These are phyloP conservation scores for Caenorhabditis imperialis DNA, from an alignment of 2,888 invertebrate species.

Conservation along the genomic window DNA sequence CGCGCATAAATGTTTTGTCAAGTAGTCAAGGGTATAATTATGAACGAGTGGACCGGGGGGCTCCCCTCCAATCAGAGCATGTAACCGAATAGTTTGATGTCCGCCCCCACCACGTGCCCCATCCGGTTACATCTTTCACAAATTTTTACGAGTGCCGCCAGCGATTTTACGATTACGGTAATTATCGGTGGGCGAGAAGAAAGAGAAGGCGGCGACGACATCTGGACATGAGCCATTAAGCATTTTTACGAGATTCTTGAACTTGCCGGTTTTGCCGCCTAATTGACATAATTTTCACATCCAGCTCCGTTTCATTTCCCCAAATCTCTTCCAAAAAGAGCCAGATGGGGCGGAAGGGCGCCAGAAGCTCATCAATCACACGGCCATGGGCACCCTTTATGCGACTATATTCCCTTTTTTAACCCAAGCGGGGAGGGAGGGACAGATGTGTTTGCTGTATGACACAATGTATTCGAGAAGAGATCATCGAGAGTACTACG, in stretches of 20 bases:
- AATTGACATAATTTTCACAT: not conserved
- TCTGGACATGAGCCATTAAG: slow-evolving; percentile 37
- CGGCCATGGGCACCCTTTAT: not conserved
- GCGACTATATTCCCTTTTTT: too few relatives aligned
- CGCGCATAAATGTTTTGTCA: slow-evolving; percentile 35
- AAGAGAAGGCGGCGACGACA: not conserved
- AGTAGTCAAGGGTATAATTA: slow-evolving; percentile 36
- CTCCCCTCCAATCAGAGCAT: not conserved
- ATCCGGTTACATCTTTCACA: too few relatives aligned
- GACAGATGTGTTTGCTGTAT: slow-evolving; percentile 30
- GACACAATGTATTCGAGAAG: slow-evolving; percentile 50
- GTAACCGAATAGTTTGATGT: slow-evolving; percentile 1
- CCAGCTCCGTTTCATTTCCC: too few relatives aligned
- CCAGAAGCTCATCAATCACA: slow-evolving; percentile 46
- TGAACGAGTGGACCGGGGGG: slow-evolving; percentile 6
- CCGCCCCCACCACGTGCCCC: not conserved
- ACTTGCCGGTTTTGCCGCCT: slow-evolving; percentile 11
- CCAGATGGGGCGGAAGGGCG: slow-evolving; percentile 8
- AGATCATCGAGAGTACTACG: too few relatives aligned
- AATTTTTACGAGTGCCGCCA: slow-evolving; percentile 18
- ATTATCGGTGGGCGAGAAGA: slow-evolving; percentile 15
- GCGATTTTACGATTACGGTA: slow-evolving; percentile 41
- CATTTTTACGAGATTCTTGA: slow-evolving; percentile 45
- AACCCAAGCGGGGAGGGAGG: not conserved
- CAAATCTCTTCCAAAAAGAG: too few relatives aligned